Percentiles rank a stretch among this genome's conserved stretches.
These are phyloP conservation scores for Trochalopteron elliotii DNA, from an alignment of 2,113 vertebrate genomes.

Conservation along the genomic window DNA sequence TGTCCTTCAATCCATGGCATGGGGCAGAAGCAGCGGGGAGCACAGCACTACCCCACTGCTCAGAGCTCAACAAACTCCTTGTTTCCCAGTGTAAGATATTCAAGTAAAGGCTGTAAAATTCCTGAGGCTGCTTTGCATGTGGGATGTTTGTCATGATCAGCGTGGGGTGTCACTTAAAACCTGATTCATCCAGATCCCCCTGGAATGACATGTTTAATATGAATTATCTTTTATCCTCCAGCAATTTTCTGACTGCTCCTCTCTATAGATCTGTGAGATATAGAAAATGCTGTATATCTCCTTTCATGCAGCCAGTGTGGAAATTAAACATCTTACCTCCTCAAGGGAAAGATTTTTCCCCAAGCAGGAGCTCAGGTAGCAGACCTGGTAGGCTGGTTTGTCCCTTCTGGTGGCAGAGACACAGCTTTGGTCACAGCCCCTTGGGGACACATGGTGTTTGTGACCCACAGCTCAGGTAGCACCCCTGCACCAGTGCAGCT, in stretches of 20 bases:
- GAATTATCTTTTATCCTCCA: conserved; percentile 39
- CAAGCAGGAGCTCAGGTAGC: not conserved
- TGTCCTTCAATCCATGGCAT: not conserved
- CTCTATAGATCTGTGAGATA: conserved; percentile 19
- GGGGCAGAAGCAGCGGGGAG: not conserved
- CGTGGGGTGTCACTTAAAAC: conserved; percentile 37
- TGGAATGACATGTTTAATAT: conserved; percentile 33
- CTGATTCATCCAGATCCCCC: conserved; percentile 33
- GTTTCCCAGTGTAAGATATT: not conserved
- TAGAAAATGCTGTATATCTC: conserved; percentile 29
- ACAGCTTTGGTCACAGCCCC: not conserved
- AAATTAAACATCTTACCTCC: conserved; percentile 61
- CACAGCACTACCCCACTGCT: not conserved
- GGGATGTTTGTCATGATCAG: not conserved
- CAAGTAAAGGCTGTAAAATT: not conserved
- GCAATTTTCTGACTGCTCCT: conserved; percentile 35
- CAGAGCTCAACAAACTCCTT: not conserved
- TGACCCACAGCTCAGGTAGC: not conserved
- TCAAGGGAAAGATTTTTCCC: not conserved
- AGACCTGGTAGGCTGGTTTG: not conserved
- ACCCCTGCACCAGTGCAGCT: not conserved
- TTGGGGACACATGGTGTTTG: not conserved
- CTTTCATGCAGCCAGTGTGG: not conserved
- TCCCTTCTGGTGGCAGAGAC: not conserved
- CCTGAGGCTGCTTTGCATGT: conserved; percentile 15